A percentile compares a stretch with the other conserved stretches of the same genome.
These are phyloP conservation scores for Enteromius paludinosus DNA, from an alignment of 2,797 vertebrate species.

Conservation along the genomic window DNA sequence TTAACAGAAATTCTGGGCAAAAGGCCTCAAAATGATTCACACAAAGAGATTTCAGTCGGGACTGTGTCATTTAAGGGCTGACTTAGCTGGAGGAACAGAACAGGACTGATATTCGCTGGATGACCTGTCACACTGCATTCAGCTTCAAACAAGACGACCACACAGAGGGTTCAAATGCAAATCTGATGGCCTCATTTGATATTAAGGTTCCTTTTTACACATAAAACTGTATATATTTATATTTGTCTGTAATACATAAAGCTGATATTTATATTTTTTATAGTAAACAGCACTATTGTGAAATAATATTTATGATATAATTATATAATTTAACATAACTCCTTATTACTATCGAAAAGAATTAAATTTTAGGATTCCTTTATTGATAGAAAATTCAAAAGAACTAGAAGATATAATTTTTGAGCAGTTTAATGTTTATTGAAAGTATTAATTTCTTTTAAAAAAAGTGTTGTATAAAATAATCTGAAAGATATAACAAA, in stretches of 20 bases:
- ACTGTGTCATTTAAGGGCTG: slow-evolving; percentile 41
- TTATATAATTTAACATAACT: neutral
- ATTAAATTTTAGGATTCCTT: neutral
- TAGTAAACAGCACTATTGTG: neutral
- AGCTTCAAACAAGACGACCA: slow-evolving; percentile 10
- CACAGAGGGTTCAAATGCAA: slow-evolving; percentile 14
- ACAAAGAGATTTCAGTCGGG: slow-evolving; percentile 1
- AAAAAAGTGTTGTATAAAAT: neutral
- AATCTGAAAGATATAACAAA: neutral
- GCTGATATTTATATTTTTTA: neutral
- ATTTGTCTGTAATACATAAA: neutral
- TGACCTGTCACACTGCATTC: slow-evolving; percentile 45
- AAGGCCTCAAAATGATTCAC: slow-evolving; percentile 19
- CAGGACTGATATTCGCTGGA: slow-evolving; percentile 78
- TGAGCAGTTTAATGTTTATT: neutral
- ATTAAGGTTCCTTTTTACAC: neutral
- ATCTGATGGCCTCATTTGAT: neutral
- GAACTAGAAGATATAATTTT: neutral
- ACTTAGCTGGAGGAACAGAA: slow-evolving; percentile 39
- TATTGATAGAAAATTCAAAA: neutral
- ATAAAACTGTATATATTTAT: neutral
- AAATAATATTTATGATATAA: neutral
- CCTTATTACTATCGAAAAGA: neutral
- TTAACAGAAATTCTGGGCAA: slow-evolving; percentile 81
- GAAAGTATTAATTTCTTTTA: neutral